Percentiles rank a stretch among this genome's conserved stretches.
Conservation (phyloP, 2,888 invertebrate species). For the Agrilus biguttatus region DNA sequence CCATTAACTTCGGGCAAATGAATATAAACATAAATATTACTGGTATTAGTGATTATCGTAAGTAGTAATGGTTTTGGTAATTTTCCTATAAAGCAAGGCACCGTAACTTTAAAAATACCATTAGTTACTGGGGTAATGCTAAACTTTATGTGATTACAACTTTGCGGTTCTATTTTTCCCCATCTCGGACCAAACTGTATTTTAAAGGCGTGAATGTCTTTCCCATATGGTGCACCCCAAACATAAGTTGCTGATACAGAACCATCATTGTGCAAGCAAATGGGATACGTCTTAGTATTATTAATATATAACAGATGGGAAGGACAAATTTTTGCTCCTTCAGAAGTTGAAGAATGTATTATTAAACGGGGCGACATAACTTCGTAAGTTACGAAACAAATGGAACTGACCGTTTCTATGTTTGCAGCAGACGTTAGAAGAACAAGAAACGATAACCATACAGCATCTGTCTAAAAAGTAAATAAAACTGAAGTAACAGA, state of each 20-base stretch:
- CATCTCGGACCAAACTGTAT: slow-evolving; percentile 20
- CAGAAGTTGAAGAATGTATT: slow-evolving; percentile 16
- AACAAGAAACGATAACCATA: slow-evolving; percentile 11
- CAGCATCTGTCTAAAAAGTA: slow-evolving; percentile 4
- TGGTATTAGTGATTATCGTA: slow-evolving; percentile 23
- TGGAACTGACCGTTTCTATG: slow-evolving; percentile 6
- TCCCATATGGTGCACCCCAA: slow-evolving; percentile 17
- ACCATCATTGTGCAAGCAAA: slow-evolving; percentile 22
- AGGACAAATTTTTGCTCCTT: slow-evolving; percentile 20
- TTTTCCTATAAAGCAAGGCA: slow-evolving; percentile 27
- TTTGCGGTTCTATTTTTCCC: slow-evolving; percentile 17
- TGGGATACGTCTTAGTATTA: slow-evolving; percentile 13
- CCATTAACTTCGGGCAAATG: slow-evolving; percentile 19
- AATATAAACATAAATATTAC: slow-evolving; percentile 23
- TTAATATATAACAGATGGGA: slow-evolving; percentile 21
- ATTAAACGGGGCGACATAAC: slow-evolving; percentile 16
- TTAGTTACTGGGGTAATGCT: slow-evolving; percentile 18
- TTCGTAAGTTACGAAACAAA: slow-evolving; percentile 20
- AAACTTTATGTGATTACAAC: slow-evolving; percentile 12
- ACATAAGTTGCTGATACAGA: slow-evolving; percentile 7
- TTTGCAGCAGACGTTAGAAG: slow-evolving; percentile 7
- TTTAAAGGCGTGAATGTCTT: slow-evolving; percentile 18
- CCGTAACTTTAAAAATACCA: slow-evolving; percentile 24
- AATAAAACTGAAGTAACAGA: not conserved
- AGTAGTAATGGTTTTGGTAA: slow-evolving; percentile 18